Percentiles rank a stretch among this genome's conserved stretches.
These are phyloP conservation scores for Aldrovandia affinis DNA, from an alignment of 2,797 vertebrate species.

Conservation along the genomic window DNA sequence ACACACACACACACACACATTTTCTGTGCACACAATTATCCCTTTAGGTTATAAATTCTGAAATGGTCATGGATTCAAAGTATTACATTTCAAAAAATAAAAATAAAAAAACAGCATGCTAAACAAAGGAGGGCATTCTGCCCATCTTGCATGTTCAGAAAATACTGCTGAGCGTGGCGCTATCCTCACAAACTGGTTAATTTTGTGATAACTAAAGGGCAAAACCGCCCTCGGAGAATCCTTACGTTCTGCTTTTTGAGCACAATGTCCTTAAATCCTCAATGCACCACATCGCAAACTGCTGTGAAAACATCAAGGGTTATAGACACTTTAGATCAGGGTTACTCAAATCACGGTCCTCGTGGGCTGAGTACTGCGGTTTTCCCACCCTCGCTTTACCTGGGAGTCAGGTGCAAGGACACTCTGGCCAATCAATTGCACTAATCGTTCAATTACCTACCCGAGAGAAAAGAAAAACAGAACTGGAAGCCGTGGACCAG, in stretches of 20 bases:
- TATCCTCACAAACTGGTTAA: constrained; percentile 30
- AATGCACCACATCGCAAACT: background rate
- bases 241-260: constrained; percentile 8
- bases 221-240: background rate
- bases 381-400: no score
- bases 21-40: background rate
- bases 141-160: constrained; percentile 23
- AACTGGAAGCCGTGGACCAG: no score
- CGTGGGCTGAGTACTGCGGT: no score
- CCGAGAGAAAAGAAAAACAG: no score
- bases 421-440: no score
- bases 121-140: background rate
- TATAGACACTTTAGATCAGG: background rate
- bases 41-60: background rate
- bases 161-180: constrained; percentile 22
- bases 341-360: no score
- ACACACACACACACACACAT: background rate
- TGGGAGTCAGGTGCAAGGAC: no score
- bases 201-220: constrained; percentile 21
- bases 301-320: background rate
- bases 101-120: background rate
- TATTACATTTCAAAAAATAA: background rate
- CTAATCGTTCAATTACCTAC: no score
- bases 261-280: constrained; percentile 15
- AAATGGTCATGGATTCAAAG: constrained; percentile 2